These are phyloP conservation scores for Eupithecia subfuscata DNA, from an alignment of 2,888 invertebrate species.

Conservation along the genomic window DNA sequence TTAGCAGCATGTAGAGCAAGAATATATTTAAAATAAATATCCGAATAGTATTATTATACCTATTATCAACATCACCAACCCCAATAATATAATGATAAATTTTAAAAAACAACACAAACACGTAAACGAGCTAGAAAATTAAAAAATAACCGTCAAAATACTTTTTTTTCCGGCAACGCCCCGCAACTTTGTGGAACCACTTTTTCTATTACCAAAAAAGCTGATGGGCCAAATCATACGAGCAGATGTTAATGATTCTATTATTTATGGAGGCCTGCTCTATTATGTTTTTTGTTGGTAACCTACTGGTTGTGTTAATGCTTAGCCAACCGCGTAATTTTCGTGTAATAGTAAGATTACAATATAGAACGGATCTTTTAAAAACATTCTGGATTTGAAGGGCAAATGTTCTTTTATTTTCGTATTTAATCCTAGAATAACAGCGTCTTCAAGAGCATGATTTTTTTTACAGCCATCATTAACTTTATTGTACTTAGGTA, in stretches of 20 bases:
- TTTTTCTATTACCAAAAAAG: constrained; percentile 61
- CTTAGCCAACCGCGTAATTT: constrained; percentile 47
- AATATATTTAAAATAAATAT: not conserved
- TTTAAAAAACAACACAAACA: constrained; percentile 13
- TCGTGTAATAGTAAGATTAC: constrained; percentile 26
- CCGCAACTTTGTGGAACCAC: constrained; percentile 46
- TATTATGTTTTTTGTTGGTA: constrained; percentile 59
- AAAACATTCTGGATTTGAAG: constrained; percentile 19
- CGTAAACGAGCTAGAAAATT: constrained; percentile 53
- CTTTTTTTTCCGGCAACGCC: constrained; percentile 69
- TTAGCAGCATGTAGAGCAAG: not conserved
- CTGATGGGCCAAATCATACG: constrained; percentile 73
- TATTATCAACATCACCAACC: not conserved
- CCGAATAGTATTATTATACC: not conserved
- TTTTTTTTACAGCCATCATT: not conserved
- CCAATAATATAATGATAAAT: constrained; percentile 9
- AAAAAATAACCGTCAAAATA: constrained; percentile 76
- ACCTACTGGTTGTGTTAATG: constrained; percentile 44
- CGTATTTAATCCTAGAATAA: not conserved
- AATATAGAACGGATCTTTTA: constrained; percentile 28
- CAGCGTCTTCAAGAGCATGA: not conserved
- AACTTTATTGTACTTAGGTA: not conserved
- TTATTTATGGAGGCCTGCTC: constrained; percentile 77
- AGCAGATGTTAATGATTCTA: constrained; percentile 84
- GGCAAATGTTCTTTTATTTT: not conserved